Percentiles rank a stretch among this genome's conserved stretches.
These are phyloP conservation scores for Ceuthmochares aereus DNA, from an alignment of 2,113 vertebrate species.

Conservation along the genomic window DNA sequence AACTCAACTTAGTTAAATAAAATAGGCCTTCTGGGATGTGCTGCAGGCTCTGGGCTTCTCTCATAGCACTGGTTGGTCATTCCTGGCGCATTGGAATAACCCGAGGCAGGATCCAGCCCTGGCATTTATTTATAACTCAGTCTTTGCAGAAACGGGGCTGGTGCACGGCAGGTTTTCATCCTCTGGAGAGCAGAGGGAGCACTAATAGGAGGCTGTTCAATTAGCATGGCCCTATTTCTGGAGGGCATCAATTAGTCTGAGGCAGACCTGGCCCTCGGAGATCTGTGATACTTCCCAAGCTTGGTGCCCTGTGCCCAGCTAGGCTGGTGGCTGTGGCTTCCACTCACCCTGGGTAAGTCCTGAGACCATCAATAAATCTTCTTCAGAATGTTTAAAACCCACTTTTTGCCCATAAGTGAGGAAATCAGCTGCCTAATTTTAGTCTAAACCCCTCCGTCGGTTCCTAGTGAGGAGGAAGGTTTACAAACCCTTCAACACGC, in stretches of 20 bases:
- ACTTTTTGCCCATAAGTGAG: background rate
- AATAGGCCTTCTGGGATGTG: background rate
- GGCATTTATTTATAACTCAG: background rate
- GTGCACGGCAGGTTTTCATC: background rate
- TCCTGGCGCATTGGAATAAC: rapidly evolving
- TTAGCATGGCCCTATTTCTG: background rate
- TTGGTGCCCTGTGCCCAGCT: rapidly evolving
- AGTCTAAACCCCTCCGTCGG: background rate
- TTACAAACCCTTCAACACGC: background rate
- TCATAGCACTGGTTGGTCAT: rapidly evolving
- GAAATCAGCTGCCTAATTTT: background rate
- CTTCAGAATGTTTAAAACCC: background rate
- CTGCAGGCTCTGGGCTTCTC: background rate
- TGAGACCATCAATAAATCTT: rapidly evolving
- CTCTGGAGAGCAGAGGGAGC: background rate
- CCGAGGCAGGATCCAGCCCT: background rate
- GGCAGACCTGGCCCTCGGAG: background rate
- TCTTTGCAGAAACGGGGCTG: background rate
- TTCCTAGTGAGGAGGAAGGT: background rate
- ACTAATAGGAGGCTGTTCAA: background rate
- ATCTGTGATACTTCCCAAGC: rapidly evolving
- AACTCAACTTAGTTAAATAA: background rate
- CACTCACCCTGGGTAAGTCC: background rate
- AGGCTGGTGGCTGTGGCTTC: background rate
- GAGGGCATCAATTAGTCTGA: background rate